These are phyloP conservation scores for Trachurus trachurus DNA, from an alignment of 2,797 vertebrate genomes.

Conservation along the genomic window DNA sequence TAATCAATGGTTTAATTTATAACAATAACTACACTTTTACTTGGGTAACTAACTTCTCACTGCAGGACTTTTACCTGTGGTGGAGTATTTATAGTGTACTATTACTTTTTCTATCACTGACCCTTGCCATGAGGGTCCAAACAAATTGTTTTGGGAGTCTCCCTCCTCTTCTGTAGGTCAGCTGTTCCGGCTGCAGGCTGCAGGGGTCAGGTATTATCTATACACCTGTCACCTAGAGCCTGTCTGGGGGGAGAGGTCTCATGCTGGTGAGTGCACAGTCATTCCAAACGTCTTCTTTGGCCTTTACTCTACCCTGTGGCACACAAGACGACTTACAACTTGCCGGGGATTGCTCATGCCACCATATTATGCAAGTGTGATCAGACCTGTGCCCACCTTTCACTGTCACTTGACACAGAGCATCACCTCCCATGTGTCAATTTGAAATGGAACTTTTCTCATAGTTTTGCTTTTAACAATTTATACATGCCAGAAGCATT, in stretches of 20 bases:
- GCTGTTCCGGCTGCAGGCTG: constrained; percentile 7
- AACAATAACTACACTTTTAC: not conserved
- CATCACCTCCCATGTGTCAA: not conserved
- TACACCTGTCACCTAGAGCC: not conserved
- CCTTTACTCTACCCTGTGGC: not conserved
- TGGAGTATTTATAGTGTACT: not conserved
- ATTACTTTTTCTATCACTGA: not conserved
- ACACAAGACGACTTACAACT: not conserved
- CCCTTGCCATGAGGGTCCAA: constrained; percentile 1
- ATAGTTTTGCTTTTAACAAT: constrained; percentile 26
- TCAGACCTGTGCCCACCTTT: not conserved
- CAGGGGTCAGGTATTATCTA: constrained; percentile 13
- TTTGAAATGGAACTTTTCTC: not conserved
- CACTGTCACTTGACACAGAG: constrained; percentile 3
- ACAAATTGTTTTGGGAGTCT: not conserved
- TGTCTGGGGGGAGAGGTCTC: not conserved
- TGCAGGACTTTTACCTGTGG: not conserved
- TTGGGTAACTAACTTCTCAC: not conserved
- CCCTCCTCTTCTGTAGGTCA: not conserved
- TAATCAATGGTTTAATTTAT: too few relatives aligned
- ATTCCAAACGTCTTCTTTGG: not conserved
- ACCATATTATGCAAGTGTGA: not conserved
- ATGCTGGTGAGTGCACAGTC: not conserved
- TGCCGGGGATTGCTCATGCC: not conserved
- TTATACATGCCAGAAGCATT: constrained; percentile 27